phyloP scores from a whole-genome alignment of 2,113 vertebrate genomes.

The Microcebus griseorufus region DNA sequence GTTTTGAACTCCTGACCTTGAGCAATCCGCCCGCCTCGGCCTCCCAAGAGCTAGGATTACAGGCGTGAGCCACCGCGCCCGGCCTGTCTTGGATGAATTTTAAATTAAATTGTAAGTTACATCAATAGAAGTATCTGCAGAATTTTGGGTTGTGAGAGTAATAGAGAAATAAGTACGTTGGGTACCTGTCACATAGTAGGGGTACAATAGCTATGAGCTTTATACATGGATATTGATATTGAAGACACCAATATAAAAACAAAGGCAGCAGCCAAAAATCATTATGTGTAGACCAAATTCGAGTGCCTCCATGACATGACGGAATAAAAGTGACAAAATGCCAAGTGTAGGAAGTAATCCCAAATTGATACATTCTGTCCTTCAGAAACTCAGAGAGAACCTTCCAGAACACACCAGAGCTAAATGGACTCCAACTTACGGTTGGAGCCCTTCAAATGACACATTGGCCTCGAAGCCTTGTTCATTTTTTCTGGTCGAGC shows the following conservation, averaged over 20 bases:
- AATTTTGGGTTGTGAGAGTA: background rate
- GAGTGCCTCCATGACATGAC: accelerated
- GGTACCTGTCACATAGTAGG: background rate
- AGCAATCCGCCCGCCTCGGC: too few relatives aligned
- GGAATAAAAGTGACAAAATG: background rate
- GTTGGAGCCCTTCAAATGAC: background rate
- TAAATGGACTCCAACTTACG: background rate
- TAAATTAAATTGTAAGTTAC: background rate
- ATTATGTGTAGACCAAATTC: accelerated
- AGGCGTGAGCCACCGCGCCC: too few relatives aligned
- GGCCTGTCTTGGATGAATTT: background rate
- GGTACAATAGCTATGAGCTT: background rate
- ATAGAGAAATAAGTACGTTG: background rate
- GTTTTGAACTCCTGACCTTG: too few relatives aligned
- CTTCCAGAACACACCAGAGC: background rate
- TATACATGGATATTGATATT: background rate
- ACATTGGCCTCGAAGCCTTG: background rate
- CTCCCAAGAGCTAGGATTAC: too few relatives aligned
- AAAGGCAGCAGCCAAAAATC: background rate
- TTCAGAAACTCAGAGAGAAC: background rate
- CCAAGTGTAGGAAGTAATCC: background rate
- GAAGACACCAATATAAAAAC: background rate
- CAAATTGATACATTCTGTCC: background rate
- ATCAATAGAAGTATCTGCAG: background rate
- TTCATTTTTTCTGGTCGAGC: background rate